Base-by-base conservation (phyloP, 1,140 invertebrate genomes). In the Idris sp. region DNA sequence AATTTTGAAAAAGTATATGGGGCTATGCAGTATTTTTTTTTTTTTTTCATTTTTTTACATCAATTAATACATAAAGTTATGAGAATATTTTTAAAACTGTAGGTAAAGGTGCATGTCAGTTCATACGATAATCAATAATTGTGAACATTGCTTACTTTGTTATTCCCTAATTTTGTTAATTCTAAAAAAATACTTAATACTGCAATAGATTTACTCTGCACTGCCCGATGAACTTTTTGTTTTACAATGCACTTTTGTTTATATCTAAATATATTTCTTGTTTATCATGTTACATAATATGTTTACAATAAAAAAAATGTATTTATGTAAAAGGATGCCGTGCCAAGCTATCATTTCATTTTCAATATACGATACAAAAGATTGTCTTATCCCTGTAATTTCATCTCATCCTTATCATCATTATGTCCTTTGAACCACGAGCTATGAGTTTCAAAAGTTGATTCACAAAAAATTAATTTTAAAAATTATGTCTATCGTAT, bases 251-350 rank as follows among this genome's bases (percentile, higher is more conserved):
- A 58, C 40, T 30, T 44, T 41, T 31, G 6, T 56, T 31, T 41
- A 26, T 6, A 22, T 6, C 3, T 22, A 22, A 2, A 22, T 22
- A 4, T 41, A 36, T 15, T 2, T 15, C 33, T 15, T 36, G 3
- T 36, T n/a, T 36, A 15, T 6, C 43, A 31, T 46, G 16, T 44
- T 44, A 43, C 19, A 22, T 22, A 22, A 4, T 22, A 22, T 22
- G 2, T 4, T 22, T 22, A 22, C 6, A 4, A 22, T 22, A 22
- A 22, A 4, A 4, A 22, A 4, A 4, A n/a, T n/a, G n/a, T n/a
- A n/a, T n/a, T n/a, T n/a, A n/a, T n/a, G n/a, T n/a, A 56, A 76
- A 54, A 79, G 75, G 73, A 84, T 86, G 84, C 80, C 82, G 84
- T 82, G 79, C 83, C 84, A 86, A 86, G 84, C 78, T 78, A 49